These are phyloP conservation scores for Naso thynnoides DNA, from an alignment of 2,797 vertebrate species.

Conservation along the genomic window DNA sequence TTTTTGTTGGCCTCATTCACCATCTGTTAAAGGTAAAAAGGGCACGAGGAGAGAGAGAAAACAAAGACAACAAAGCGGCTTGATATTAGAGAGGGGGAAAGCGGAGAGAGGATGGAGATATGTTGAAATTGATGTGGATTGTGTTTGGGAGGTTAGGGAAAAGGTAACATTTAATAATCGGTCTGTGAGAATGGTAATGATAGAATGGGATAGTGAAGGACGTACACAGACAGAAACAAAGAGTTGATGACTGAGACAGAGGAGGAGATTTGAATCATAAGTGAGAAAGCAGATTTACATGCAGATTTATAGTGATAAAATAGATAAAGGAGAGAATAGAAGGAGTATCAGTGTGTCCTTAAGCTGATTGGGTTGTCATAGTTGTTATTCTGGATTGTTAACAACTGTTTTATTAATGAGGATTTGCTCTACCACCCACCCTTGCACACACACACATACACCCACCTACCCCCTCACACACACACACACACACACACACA, in stretches of 20 bases:
- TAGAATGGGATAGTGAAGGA: too few species aligned
- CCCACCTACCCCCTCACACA: too few species aligned
- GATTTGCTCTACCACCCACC: constrained; percentile 6
- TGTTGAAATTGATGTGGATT: constrained; percentile 5
- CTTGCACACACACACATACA: not conserved
- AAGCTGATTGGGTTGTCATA: constrained; percentile 27
- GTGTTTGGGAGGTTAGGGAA: not conserved
- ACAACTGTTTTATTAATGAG: constrained; percentile 52
- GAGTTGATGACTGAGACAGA: not conserved
- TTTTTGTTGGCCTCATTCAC: constrained; percentile 33
- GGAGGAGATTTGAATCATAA: constrained; percentile 15
- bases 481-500: not conserved
- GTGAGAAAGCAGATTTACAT: constrained; percentile 22
- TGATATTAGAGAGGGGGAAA: constrained; percentile 7
- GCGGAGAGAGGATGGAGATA: constrained; percentile 1
- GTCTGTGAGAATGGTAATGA: constrained; percentile 5
- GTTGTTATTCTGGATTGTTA: constrained; percentile 24
- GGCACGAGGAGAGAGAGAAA: constrained; percentile 23
- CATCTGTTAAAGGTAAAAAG: constrained; percentile 43
- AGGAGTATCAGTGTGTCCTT: constrained; percentile 9
- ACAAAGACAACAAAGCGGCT: not conserved
- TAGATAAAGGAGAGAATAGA: not conserved
- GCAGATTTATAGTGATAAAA: constrained; percentile 15
- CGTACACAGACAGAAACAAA: not conserved
- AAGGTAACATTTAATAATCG: constrained; percentile 9